Evolutionary conservation across 2,113 vertebrate genomes (phyloP), one percentile per base, ranked within the genome.

Genomic region (Oryzias javanicus): DNA sequence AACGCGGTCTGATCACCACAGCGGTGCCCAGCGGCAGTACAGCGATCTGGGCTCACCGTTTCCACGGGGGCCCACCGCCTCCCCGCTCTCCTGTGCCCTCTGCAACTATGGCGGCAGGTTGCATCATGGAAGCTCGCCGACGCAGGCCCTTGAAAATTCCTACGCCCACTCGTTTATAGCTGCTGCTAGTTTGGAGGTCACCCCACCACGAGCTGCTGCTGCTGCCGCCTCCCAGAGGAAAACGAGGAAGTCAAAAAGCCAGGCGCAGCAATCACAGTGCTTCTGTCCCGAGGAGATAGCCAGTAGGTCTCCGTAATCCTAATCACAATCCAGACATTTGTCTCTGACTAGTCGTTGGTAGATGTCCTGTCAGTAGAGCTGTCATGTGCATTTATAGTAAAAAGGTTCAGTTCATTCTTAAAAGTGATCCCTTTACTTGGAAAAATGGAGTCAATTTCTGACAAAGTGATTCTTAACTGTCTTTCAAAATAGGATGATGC

Each of bases 1-100:
- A 5, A 92, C 93, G 70, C 92, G 96, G 5, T 91, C 93, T 0
- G 56, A 78, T 49, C 90, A 94, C 78, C 97, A 99, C 81, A 94
- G 96, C 0, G 94, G 96, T 13, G 95, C 96, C 7, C 79, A 91
- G 63, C 89, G 97, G 59, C 90, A 80, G n/a, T 94, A 94, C 10
- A 64, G 65, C 2, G 78, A 78, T 14, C 6, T 29, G 14, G 69
- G 85, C 0, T 45, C 66, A 2, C 52, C 72, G 3, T 48, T 92
- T 27, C 95, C 94, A 5, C 92, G 90, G 0, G 94, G 95, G 1
- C 95, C 94, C 19, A 81, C 78, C 3, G 92, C 91, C 48, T 92
- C 92, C 15, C 95, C 94, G 0, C 54, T 84, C 7, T 86, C 88
- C 74, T 98, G 97, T 60, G 48, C 54, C 15, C 88, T 95, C 14